A percentile compares a stretch with the other conserved stretches of the same genome.
Conservation (phyloP, 2,113 vertebrate species). For the Phyllostomus hastatus region DNA sequence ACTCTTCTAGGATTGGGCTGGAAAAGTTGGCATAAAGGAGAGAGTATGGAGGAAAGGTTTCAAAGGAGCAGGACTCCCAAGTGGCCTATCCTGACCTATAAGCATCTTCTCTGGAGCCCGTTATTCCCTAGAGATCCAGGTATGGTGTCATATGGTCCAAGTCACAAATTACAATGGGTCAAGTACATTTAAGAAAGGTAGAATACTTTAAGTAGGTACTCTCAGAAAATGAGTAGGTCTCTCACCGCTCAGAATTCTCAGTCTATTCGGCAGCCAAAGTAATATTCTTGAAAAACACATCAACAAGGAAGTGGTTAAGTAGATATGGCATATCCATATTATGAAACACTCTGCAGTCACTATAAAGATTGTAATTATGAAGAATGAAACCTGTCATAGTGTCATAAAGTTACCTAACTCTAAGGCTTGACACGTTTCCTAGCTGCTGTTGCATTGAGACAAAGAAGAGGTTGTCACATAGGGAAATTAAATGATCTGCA, state of each 20-base stretch:
- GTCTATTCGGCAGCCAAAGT: neutral
- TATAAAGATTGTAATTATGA: neutral
- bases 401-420: neutral
- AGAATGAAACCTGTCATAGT: neutral
- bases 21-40: neutral
- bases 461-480: neutral
- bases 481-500: neutral
- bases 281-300: conserved; percentile 6
- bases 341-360: neutral
- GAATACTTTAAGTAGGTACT: neutral
- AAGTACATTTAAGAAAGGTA: neutral
- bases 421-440: neutral
- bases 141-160: neutral
- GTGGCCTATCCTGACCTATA: neutral
- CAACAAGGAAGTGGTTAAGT: neutral
- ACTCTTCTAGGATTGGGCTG: neutral
- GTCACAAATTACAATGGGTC: neutral
- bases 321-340: neutral
- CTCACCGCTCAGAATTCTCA: neutral
- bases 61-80: neutral
- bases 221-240: neutral
- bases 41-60: neutral
- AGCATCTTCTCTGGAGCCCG: neutral
- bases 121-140: neutral
- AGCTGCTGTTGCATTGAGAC: neutral